phyloP scores from a whole-genome alignment of 2,888 invertebrate genomes.

The Drosophila buzzatii region DNA sequence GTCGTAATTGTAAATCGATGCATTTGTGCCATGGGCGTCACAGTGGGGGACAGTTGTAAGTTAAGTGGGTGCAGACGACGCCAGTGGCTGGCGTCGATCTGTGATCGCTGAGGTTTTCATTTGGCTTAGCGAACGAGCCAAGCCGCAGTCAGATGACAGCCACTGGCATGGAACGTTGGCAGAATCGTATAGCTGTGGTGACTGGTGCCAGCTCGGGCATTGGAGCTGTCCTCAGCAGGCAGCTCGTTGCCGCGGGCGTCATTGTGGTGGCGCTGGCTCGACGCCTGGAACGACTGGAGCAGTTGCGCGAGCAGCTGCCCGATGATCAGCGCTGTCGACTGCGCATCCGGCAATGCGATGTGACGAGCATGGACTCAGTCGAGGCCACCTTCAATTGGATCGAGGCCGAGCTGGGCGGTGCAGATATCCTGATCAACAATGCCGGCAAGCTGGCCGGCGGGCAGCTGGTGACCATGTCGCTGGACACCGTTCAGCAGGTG shows the following conservation, averaged over 20 bases:
- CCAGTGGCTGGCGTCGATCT: slow-evolving; percentile 9
- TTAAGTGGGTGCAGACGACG: not conserved
- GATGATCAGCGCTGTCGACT: slow-evolving; percentile 39
- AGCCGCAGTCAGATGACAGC: slow-evolving; percentile 28
- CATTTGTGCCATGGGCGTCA: not conserved
- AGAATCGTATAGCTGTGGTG: slow-evolving; percentile 87
- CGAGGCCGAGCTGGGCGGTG: slow-evolving; percentile 85
- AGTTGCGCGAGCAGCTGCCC: slow-evolving; percentile 51
- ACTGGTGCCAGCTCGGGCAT: slow-evolving; percentile 88
- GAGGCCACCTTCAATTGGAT: slow-evolving; percentile 86
- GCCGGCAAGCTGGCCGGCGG: slow-evolving; percentile 85
- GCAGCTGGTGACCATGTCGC: slow-evolving; percentile 59
- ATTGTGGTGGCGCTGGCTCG: slow-evolving; percentile 87
- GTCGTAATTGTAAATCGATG: not conserved
- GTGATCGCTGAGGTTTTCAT: slow-evolving; percentile 7
- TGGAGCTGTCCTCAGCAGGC: slow-evolving; percentile 85
- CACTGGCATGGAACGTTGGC: slow-evolving; percentile 86
- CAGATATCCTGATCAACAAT: slow-evolving; percentile 87
- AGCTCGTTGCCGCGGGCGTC: slow-evolving; percentile 86
- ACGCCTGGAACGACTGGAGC: slow-evolving; percentile 82
- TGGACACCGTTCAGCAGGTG: slow-evolving; percentile 70
- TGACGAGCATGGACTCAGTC: slow-evolving; percentile 86
- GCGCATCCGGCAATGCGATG: slow-evolving; percentile 82
- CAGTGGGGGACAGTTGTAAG: not conserved
- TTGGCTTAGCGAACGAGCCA: not conserved